These are phyloP conservation scores for Melinaea marsaeus DNA, from an alignment of 2,888 invertebrate species.

Conservation along the genomic window DNA sequence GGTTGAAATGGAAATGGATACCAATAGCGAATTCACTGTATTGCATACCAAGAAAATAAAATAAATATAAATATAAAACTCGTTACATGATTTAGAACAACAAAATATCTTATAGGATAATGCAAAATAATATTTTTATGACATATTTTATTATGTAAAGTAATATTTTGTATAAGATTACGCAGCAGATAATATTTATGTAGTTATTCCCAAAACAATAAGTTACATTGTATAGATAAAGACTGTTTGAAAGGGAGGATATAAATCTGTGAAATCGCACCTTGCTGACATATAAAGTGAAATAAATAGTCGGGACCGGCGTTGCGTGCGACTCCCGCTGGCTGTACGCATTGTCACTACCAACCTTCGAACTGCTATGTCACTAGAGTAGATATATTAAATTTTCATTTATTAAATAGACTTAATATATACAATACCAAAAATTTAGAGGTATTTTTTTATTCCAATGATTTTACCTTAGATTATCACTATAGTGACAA, in stretches of 20 bases:
- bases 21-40: slow-evolving; percentile 22
- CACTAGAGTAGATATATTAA: slow-evolving; percentile 12
- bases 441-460: no score
- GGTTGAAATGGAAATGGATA: slow-evolving; percentile 25
- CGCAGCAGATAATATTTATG: no score
- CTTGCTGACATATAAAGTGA: slow-evolving; percentile 55
- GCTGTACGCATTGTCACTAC: slow-evolving; percentile 42
- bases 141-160: no score
- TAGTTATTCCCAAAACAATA: no score
- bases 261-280: slow-evolving; percentile 44
- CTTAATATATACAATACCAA: no score
- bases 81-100: slow-evolving; percentile 13
- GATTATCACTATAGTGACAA: no score
- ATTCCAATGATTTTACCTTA: no score
- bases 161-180: no score
- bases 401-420: no score
- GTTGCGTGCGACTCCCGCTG: slow-evolving; percentile 45
- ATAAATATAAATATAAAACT: slow-evolving; percentile 18
- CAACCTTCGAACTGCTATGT: slow-evolving; percentile 31
- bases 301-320: slow-evolving; percentile 54
- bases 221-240: slow-evolving; percentile 26
- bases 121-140: no score
- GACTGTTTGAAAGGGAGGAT: slow-evolving; percentile 38
- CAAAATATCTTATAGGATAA: no score
- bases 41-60: slow-evolving; percentile 20